Conservation (phyloP, 1,140 invertebrate species). For the Stegodyphus mimosarum region DNA sequence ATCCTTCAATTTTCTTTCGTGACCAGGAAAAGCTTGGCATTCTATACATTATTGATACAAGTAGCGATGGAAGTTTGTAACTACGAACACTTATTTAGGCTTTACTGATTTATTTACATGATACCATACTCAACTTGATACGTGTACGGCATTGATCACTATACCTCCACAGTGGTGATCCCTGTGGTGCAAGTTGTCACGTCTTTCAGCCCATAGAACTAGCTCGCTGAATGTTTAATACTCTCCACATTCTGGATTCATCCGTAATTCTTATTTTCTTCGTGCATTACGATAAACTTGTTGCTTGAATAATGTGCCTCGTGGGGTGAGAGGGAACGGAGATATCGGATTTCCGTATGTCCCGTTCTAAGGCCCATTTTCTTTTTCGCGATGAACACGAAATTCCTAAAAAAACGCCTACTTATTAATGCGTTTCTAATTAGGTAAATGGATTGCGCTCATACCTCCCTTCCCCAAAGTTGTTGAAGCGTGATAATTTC, state of each 20-base stretch:
- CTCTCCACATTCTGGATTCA: neutral
- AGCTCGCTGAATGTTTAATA: constrained; percentile 15
- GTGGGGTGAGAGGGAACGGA: neutral
- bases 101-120: constrained; percentile 29
- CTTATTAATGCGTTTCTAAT: constrained; percentile 15
- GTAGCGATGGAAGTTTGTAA: neutral
- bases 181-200: neutral
- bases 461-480: neutral
- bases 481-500: constrained; percentile 7
- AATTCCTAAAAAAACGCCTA: neutral
- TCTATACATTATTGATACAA: constrained; percentile 1
- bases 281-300: neutral
- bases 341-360: neutral
- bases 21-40: too few species aligned
- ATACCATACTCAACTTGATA: neutral
- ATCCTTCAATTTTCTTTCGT: too few species aligned
- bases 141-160: constrained; percentile 10
- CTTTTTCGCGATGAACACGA: neutral
- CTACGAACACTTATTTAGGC: constrained; percentile 26
- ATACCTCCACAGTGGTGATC: neutral
- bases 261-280: neutral
- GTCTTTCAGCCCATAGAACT: neutral
- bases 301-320: neutral
- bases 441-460: neutral
- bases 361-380: neutral